Conservation (phyloP, 1,140 invertebrate genomes). For the Sarcophaga bullata region DNA sequence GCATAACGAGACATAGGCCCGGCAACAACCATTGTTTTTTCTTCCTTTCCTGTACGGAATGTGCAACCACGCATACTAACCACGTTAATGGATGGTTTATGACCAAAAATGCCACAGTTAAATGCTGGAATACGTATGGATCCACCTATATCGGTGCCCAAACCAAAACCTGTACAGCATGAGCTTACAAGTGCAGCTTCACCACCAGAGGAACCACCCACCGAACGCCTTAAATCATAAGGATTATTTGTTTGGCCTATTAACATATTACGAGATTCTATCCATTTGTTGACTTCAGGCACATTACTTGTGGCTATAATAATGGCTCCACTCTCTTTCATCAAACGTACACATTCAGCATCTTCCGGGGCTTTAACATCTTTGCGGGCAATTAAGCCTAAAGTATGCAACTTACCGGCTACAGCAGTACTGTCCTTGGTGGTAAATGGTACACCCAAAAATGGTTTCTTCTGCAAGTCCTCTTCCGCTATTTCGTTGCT, state of each 20-base stretch:
- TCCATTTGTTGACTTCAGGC: constrained; percentile 82
- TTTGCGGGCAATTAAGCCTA: constrained; percentile 72
- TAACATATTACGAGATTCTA: constrained; percentile 88
- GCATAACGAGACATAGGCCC: constrained; percentile 85
- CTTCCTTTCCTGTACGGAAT: constrained; percentile 70
- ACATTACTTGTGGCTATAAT: constrained; percentile 92
- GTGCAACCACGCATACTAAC: constrained; percentile 72
- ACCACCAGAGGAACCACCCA: constrained; percentile 88
- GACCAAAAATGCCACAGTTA: constrained; percentile 93
- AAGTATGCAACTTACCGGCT: constrained; percentile 73
- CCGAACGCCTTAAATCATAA: constrained; percentile 83
- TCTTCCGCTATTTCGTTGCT: constrained; percentile 68
- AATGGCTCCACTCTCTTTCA: constrained; percentile 87
- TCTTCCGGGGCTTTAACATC: constrained; percentile 74
- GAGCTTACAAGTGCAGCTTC: constrained; percentile 79
- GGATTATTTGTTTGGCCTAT: constrained; percentile 94
- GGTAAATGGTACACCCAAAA: constrained; percentile 86
- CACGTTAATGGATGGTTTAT: constrained; percentile 83
- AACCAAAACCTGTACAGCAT: constrained; percentile 84
- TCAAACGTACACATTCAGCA: constrained; percentile 77
- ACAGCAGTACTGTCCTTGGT: constrained; percentile 71
- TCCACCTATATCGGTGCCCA: constrained; percentile 93
- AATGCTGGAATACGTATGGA: constrained; percentile 94
- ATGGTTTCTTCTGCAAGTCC: constrained; percentile 73
- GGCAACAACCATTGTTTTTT: constrained; percentile 73